Percentiles rank a stretch among this genome's conserved stretches.
phyloP scores from a whole-genome alignment of 2,888 invertebrate genomes.

The Cybosia mesomella region DNA sequence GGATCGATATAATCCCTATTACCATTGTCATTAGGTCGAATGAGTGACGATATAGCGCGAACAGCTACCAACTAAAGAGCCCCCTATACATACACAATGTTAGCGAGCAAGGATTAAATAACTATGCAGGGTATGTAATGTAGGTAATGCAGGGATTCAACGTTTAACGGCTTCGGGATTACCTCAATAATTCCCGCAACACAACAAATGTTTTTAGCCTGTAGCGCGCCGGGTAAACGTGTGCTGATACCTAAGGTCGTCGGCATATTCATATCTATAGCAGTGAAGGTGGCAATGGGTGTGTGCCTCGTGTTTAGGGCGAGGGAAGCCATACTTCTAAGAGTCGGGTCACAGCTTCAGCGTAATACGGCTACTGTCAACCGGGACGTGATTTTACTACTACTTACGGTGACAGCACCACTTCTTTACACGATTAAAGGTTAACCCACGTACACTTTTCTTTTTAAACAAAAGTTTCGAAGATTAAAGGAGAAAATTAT shows the following conservation, averaged over 20 bases:
- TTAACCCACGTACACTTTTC: constrained; percentile 50
- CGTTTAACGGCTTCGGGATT: constrained; percentile 85
- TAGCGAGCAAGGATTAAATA: constrained; percentile 82
- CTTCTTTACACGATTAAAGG: constrained; percentile 66
- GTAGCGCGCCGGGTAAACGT: constrained; percentile 49
- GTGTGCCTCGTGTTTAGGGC: constrained; percentile 60
- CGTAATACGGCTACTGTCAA: constrained; percentile 67
- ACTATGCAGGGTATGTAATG: constrained; percentile 81
- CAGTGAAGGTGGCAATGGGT: constrained; percentile 55
- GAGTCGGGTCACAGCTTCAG: constrained; percentile 69
- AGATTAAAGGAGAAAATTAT: not conserved
- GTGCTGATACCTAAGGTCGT: constrained; percentile 55
- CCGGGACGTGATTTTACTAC: constrained; percentile 68
- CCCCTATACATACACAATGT: constrained; percentile 67
- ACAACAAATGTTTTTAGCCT: constrained; percentile 84
- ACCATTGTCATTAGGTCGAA: constrained; percentile 70
- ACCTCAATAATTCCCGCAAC: constrained; percentile 81
- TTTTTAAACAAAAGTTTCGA: not conserved
- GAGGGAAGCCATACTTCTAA: constrained; percentile 74
- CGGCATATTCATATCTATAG: constrained; percentile 57
- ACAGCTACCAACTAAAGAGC: constrained; percentile 57
- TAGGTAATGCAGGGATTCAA: constrained; percentile 83
- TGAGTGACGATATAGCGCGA: constrained; percentile 56
- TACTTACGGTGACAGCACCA: constrained; percentile 62
- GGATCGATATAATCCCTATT: constrained; percentile 73